Evolutionary conservation across 2,888 invertebrate species (phyloP).

Genomic region (Andrena flavipes): DNA sequence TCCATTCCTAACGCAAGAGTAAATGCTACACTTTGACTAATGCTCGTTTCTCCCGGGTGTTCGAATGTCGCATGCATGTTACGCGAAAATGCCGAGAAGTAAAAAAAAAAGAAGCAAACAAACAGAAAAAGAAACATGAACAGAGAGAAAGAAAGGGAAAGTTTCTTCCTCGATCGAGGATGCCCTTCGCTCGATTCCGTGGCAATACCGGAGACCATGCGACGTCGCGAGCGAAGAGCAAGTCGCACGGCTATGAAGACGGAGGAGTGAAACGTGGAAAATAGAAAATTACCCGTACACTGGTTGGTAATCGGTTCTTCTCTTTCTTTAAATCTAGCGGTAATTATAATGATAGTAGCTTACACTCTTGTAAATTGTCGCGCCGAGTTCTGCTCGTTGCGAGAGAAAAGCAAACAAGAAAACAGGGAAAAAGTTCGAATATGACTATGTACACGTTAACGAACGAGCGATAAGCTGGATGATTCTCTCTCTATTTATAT

Average conservation of each 20-base stretch:
- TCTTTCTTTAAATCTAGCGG: slow-evolving; percentile 15
- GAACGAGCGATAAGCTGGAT: slow-evolving; percentile 36
- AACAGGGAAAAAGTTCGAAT: slow-evolving; percentile 15
- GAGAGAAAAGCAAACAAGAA: slow-evolving; percentile 23
- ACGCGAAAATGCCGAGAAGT: not conserved
- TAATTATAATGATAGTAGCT: slow-evolving; percentile 4
- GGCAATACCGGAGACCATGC: not conserved
- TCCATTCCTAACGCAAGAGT: slow-evolving; percentile 4
- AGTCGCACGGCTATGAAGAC: not conserved
- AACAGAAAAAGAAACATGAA: not conserved
- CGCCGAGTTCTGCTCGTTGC: slow-evolving; percentile 42
- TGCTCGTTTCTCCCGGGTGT: not conserved
- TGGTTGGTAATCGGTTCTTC: slow-evolving; percentile 18
- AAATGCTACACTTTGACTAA: slow-evolving; percentile 26
- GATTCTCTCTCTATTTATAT: slow-evolving; percentile 4
- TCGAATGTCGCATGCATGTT: not conserved
- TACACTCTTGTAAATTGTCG: slow-evolving; percentile 16
- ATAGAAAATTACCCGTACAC: slow-evolving; percentile 22
- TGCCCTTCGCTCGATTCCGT: not conserved
- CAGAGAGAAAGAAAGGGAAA: not conserved
- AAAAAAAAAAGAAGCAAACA: no score
- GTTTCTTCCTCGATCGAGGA: slow-evolving; percentile 4
- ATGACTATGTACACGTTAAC: slow-evolving; percentile 54
- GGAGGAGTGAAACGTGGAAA: not conserved
- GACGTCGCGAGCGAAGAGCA: not conserved